A percentile compares a stretch with the other conserved stretches of the same genome.
Conservation (phyloP, 2,113 vertebrate species). For the Aramus guarauna region DNA sequence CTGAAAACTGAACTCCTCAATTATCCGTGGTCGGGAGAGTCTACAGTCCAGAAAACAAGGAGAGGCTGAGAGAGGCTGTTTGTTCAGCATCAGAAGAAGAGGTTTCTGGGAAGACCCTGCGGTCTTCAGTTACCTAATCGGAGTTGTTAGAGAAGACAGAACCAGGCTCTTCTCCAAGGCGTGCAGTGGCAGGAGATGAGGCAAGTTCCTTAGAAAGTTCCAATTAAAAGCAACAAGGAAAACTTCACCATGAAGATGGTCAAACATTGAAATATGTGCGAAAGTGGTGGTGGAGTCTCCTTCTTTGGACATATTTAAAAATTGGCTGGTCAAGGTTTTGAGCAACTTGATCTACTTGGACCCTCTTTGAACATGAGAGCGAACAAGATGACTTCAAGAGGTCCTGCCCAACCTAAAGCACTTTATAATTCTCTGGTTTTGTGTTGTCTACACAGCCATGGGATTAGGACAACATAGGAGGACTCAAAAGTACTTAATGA, state of each 20-base stretch:
- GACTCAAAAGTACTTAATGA: background rate
- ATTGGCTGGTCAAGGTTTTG: background rate
- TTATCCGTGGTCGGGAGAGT: background rate
- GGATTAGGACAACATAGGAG: background rate
- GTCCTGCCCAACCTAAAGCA: background rate
- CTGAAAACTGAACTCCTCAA: background rate
- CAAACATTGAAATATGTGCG: background rate
- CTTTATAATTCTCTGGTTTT: background rate
- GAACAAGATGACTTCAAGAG: background rate
- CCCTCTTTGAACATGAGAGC: background rate
- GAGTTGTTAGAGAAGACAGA: background rate
- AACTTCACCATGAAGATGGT: background rate
- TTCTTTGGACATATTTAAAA: background rate
- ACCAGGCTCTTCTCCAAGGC: background rate
- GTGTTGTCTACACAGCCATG: accelerated
- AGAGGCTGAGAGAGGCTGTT: background rate
- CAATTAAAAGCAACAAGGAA: background rate
- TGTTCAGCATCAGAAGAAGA: background rate
- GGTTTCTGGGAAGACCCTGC: background rate
- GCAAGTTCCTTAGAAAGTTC: background rate
- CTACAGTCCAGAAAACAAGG: background rate
- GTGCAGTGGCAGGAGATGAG: background rate
- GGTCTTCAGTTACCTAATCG: background rate
- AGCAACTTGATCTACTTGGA: background rate
- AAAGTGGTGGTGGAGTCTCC: background rate